These are phyloP conservation scores for Pseudopleuronectes americanus DNA, from an alignment of 2,797 vertebrate species.

Conservation along the genomic window DNA sequence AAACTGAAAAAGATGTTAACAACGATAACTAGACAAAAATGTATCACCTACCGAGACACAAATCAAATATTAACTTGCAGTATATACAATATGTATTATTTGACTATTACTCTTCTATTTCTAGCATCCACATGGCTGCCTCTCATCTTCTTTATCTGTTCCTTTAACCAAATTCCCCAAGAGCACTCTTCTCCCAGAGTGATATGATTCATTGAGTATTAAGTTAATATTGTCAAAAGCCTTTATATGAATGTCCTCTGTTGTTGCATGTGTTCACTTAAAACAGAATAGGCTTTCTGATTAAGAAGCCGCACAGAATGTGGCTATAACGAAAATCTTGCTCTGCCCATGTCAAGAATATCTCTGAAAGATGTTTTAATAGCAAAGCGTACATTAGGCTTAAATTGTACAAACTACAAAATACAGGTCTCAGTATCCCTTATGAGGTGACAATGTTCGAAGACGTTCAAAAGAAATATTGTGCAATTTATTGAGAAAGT, in stretches of 20 bases:
- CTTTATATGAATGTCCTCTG: background rate
- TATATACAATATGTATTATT: background rate
- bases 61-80: no score
- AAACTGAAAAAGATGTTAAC: constrained; percentile 5
- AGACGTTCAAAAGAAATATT: constrained; percentile 9
- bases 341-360: background rate
- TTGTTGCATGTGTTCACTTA: background rate
- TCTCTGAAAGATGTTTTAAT: constrained; percentile 13
- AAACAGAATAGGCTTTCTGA: constrained; percentile 5
- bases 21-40: no score
- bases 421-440: background rate
- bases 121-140: background rate
- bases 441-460: constrained; percentile 8
- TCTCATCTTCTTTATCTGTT: background rate
- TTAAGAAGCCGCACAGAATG: background rate
- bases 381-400: no score
- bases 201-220: background rate
- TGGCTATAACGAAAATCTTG: background rate
- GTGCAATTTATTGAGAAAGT: constrained; percentile 4
- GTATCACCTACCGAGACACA: no score
- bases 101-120: background rate
- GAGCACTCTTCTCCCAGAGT: background rate
- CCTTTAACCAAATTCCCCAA: background rate
- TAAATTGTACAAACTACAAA: background rate
- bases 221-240: background rate